phyloP scores from a whole-genome alignment of 2,888 invertebrate species.

The Helobdella robusta region DNA sequence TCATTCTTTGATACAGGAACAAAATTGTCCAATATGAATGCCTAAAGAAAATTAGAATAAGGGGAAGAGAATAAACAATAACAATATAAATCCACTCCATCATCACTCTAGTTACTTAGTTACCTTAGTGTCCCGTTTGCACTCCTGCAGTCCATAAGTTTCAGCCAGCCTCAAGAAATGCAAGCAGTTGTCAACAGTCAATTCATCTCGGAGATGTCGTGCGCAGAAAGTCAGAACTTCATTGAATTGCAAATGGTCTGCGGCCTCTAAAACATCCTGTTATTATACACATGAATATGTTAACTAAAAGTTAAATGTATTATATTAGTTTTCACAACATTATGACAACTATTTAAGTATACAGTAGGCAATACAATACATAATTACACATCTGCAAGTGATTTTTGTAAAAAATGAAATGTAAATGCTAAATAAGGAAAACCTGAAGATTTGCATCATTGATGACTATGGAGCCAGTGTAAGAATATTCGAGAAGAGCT shows the following conservation, averaged over 20 bases:
- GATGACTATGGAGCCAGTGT: conserved; percentile 39
- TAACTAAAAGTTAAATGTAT: too few relatives aligned
- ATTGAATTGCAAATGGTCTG: conserved; percentile 36
- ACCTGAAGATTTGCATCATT: conserved; percentile 30
- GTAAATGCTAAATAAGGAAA: background rate
- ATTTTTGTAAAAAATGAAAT: too few relatives aligned
- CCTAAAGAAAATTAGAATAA: background rate
- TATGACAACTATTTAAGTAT: too few relatives aligned
- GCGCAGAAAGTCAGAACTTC: conserved; percentile 35
- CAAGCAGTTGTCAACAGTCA: conserved; percentile 36
- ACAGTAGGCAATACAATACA: too few relatives aligned
- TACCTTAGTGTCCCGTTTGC: conserved; percentile 34
- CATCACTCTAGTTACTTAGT: background rate
- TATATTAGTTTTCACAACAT: too few relatives aligned
- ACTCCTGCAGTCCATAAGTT: conserved; percentile 32
- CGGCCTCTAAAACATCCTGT: conserved; percentile 36
- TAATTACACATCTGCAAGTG: too few relatives aligned
- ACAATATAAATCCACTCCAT: background rate
- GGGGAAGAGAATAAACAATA: background rate
- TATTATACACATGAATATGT: too few relatives aligned
- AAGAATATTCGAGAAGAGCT: conserved; percentile 47
- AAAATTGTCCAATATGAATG: conserved; percentile 36
- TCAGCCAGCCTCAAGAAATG: conserved; percentile 36
- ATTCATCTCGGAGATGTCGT: conserved; percentile 34
- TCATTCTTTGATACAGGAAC: conserved; percentile 35